phyloP scores from a whole-genome alignment of 2,113 vertebrate species.

The Salvelinus sp. region DNA sequence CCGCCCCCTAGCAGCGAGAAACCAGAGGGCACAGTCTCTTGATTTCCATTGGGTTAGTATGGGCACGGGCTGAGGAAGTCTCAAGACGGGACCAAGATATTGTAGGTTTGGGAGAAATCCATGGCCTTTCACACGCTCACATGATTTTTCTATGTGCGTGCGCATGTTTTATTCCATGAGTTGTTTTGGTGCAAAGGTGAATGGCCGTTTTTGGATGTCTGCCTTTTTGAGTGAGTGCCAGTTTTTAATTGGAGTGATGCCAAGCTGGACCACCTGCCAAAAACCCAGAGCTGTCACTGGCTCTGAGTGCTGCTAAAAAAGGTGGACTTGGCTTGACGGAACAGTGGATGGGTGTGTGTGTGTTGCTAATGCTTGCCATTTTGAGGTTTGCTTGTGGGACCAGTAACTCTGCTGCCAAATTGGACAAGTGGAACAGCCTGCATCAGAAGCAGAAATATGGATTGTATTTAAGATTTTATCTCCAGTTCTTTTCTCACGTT shows the following conservation, averaged over 20 bases:
- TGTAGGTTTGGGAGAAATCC: not conserved
- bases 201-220: conserved; percentile 21
- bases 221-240: conserved; percentile 12
- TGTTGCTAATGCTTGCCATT: conserved; percentile 35
- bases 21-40: conserved; percentile 33
- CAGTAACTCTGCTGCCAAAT: conserved; percentile 59
- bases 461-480: conserved; percentile 64
- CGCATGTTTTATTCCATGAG: conserved; percentile 6
- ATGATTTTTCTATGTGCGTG: conserved; percentile 34
- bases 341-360: conserved; percentile 3
- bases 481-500: not conserved
- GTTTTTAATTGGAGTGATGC: conserved; percentile 19
- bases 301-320: conserved; percentile 92
- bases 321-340: conserved; percentile 75
- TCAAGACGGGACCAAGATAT: not conserved
- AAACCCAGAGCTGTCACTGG: conserved; percentile 72
- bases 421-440: conserved; percentile 56
- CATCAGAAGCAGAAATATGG: conserved; percentile 71
- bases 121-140: conserved; percentile 9
- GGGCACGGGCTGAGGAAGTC: not conserved
- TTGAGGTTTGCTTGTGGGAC: conserved; percentile 51
- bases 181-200: conserved; percentile 48
- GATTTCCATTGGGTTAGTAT: not conserved
- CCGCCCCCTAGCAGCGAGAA: conserved; percentile 91
- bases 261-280: conserved; percentile 75